Percentiles rank a stretch among this genome's conserved stretches.
Conservation (phyloP, 2,113 vertebrate genomes). For the Ptychochromis oligacanthus region DNA sequence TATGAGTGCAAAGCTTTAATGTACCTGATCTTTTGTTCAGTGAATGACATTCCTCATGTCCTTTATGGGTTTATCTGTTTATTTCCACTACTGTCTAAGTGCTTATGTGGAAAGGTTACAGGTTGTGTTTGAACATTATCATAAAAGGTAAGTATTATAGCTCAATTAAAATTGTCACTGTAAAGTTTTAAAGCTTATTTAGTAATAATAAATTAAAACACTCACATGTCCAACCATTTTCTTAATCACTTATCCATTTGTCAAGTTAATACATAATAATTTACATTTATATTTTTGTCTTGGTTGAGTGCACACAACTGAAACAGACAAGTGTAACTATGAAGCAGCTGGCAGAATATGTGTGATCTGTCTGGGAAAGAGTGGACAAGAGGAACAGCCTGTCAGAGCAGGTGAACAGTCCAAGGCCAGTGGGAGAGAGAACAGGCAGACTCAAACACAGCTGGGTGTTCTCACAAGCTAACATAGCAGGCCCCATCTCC, state of each 20-base stretch:
- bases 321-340: neutral
- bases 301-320: neutral
- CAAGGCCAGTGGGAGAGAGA: conserved; percentile 61
- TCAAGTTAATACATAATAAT: neutral
- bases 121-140: neutral
- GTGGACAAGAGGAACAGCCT: neutral
- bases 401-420: conserved; percentile 39
- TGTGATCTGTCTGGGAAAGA: neutral
- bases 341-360: neutral
- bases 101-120: conserved; percentile 12
- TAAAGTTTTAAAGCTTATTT: neutral
- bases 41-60: conserved; percentile 52
- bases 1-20: conserved; percentile 7
- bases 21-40: conserved; percentile 42
- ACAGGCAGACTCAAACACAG: conserved; percentile 58
- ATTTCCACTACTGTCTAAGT: conserved; percentile 18
- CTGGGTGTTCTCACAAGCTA: conserved; percentile 57
- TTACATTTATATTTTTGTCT: neutral
- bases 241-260: neutral
- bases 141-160: neutral
- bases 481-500: conserved; percentile 1
- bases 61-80: conserved; percentile 50
- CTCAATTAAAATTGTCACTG: neutral
- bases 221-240: neutral
- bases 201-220: neutral